Percentiles rank a stretch among this genome's conserved stretches.
Conservation (phyloP, 2,888 invertebrate species). For the Eurois occulta region DNA sequence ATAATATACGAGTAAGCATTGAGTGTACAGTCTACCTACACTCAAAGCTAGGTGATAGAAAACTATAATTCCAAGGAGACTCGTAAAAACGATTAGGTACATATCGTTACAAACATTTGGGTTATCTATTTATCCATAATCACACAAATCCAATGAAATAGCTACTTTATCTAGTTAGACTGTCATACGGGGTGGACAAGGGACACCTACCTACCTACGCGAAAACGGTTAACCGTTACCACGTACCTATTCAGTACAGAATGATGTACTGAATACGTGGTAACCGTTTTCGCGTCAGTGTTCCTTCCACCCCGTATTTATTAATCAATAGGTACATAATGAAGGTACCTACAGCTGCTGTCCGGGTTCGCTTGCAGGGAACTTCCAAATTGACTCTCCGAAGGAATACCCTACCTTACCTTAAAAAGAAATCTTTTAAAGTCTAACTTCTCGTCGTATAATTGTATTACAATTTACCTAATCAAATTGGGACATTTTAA, state of each 20-base stretch:
- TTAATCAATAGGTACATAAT: neutral
- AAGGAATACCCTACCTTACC: neutral
- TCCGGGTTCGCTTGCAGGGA: neutral
- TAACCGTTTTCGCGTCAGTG: too few relatives aligned
- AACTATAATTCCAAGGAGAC: neutral
- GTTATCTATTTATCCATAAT: neutral
- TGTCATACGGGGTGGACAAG: too few relatives aligned
- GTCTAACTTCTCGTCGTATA: conserved; percentile 8
- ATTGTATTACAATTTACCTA: conserved; percentile 33
- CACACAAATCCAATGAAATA: neutral
- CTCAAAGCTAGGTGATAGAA: neutral
- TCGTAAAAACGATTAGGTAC: neutral
- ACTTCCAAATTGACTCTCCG: neutral
- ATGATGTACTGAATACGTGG: too few relatives aligned
- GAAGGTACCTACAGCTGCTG: neutral
- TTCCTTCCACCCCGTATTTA: too few relatives aligned
- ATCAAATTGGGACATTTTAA: conserved; percentile 18
- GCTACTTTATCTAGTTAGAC: neutral
- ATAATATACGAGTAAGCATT: neutral
- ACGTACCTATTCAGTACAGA: too few relatives aligned
- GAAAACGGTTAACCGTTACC: too few relatives aligned
- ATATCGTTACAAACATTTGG: neutral
- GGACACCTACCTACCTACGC: too few relatives aligned
- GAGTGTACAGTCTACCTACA: neutral
- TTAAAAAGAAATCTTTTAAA: conserved; percentile 2